phyloP scores from a whole-genome alignment of 2,888 invertebrate genomes.

The Leuctra nigra region DNA sequence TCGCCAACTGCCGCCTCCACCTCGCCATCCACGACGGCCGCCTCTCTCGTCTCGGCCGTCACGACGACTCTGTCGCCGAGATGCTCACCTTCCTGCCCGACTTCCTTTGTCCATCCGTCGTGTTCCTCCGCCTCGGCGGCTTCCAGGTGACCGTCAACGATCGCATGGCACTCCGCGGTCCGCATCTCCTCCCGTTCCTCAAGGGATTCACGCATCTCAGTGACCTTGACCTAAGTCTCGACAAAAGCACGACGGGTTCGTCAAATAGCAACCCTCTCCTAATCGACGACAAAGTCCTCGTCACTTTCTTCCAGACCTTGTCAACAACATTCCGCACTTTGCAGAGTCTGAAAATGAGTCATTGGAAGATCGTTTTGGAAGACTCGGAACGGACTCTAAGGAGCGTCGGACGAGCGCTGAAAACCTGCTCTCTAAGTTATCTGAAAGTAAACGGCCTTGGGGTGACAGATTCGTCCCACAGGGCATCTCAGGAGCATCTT shows the following conservation, averaged over 20 bases:
- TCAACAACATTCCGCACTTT: conserved; percentile 41
- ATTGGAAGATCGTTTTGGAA: conserved; percentile 36
- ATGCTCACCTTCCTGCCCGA: conserved; percentile 39
- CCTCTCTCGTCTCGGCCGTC: conserved; percentile 38
- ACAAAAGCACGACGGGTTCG: conserved; percentile 39
- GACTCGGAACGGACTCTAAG: conserved; percentile 40
- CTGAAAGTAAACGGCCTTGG: conserved; percentile 38
- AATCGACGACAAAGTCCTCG: conserved; percentile 43
- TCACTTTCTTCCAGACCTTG: conserved; percentile 43
- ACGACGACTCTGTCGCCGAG: conserved; percentile 40
- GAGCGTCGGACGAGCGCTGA: conserved; percentile 38
- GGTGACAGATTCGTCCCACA: conserved; percentile 38
- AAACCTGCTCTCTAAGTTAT: conserved; percentile 39
- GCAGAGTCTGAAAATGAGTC: conserved; percentile 39
- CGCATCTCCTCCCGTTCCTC: conserved; percentile 44
- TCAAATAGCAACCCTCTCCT: conserved; percentile 37
- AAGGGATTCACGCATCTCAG: conserved; percentile 45
- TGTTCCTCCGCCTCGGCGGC: conserved; percentile 45
- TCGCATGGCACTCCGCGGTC: conserved; percentile 42
- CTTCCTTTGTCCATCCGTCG: conserved; percentile 43
- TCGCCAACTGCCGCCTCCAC: conserved; percentile 47
- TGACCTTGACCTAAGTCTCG: conserved; percentile 45
- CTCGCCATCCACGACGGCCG: conserved; percentile 43
- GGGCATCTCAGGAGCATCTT: conserved; percentile 39
- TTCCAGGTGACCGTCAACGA: conserved; percentile 46